Evolutionary conservation across 2,797 vertebrate species (phyloP).

Genomic region (Hirundo rustica): DNA sequence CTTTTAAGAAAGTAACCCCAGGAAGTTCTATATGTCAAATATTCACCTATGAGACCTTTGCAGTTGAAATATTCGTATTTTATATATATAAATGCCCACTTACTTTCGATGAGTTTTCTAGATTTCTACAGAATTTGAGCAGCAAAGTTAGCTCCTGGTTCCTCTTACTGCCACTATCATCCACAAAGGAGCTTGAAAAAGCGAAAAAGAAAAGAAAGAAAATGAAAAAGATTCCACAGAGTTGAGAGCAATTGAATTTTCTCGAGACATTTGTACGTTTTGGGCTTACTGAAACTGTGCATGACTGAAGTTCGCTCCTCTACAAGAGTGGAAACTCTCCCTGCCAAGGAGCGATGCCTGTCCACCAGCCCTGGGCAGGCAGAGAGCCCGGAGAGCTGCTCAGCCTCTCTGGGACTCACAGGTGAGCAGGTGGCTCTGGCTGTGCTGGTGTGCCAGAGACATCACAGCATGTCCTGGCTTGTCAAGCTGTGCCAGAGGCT

Average conservation of each 20-base stretch:
- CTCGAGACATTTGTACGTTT: neutral
- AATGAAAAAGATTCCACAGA: neutral
- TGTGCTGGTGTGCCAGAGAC: accelerated
- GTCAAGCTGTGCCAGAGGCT: neutral
- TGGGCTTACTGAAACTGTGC: neutral
- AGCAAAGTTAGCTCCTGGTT: neutral
- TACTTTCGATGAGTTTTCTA: neutral
- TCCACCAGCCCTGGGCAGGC: neutral
- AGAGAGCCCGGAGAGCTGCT: neutral
- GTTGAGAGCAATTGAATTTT: neutral
- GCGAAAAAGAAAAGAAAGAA: neutral
- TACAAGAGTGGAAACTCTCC: neutral
- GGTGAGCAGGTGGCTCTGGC: neutral
- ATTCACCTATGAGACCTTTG: neutral
- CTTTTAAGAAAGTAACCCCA: neutral
- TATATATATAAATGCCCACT: neutral
- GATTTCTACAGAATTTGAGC: neutral
- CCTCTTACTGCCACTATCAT: neutral
- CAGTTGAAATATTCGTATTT: neutral
- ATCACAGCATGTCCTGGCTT: neutral
- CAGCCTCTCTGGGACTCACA: accelerated
- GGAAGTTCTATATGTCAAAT: neutral
- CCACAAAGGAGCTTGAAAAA: neutral
- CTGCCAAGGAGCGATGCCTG: accelerated
- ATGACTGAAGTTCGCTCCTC: neutral